Base-by-base conservation (phyloP, 2,797 vertebrate species). In the Sebastes oblongus region DNA sequence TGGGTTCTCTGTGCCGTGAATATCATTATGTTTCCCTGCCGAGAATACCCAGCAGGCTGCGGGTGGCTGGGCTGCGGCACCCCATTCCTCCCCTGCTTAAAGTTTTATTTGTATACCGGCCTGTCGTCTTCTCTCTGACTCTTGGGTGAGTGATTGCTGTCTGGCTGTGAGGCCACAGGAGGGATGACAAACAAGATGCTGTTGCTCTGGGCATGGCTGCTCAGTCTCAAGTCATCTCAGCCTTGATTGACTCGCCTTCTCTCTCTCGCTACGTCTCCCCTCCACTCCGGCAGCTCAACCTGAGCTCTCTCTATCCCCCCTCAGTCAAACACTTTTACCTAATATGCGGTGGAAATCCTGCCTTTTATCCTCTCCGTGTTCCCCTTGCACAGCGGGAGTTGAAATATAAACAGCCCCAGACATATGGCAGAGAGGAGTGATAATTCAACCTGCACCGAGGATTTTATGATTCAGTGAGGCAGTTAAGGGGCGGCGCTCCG, bases 281-380 rank as follows among this genome's bases (percentile, higher is more conserved):
- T 3, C 42, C 1, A 1, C 79, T 74, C 69, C 27, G 6, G 6
- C 72, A 30, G 76, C 78, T 89, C 76, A 73, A 78, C 77, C 83
- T 80, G 69, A 80, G 60, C 82, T 80, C 67, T n/a, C 25, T 82
- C 62, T 36, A 78, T 81, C 75, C 67, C 69, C 71, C 58, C 81
- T 27, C 34, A 89, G 88, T 90, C 87, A 90, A 89, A 90, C 84
- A 70, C 80, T 89, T 87, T 86, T 85, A 83, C 77, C 87, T 89
- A 91, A 91, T 85, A 76, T 80, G 6, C 52, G 16, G 73, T 82
- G 88, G 80, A 87, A 90, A 89, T 86, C 90, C 89, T 46, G 68
- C 54, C 80, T 89, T 89, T 92, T 80, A 91, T 91, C 90, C 82
- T 52, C 69, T 29, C 12, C 20, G 20, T 68, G 62, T 78, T 81